Evolutionary conservation across 1,140 invertebrate species (phyloP).

Genomic region (Drosophila azteca): DNA sequence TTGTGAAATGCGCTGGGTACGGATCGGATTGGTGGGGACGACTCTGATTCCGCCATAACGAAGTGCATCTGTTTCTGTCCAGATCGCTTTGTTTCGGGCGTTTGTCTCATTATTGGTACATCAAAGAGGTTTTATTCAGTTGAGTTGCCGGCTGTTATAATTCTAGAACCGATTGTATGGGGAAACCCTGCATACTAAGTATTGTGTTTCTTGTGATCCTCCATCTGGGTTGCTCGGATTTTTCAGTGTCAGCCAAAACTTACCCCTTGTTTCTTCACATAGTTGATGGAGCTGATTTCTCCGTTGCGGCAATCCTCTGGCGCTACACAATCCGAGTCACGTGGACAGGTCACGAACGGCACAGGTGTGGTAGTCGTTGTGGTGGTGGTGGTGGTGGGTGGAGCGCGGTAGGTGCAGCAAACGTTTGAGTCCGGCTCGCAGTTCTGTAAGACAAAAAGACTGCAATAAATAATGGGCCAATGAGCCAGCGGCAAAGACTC

Average conservation of each 20-base stretch:
- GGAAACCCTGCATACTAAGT: slow-evolving; percentile 25
- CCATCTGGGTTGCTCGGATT: slow-evolving; percentile 2
- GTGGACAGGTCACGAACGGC: slow-evolving; percentile 58
- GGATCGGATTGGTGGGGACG: slow-evolving; percentile 43
- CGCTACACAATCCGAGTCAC: slow-evolving; percentile 73
- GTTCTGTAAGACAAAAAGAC: slow-evolving; percentile 51
- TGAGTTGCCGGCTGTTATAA: slow-evolving; percentile 38
- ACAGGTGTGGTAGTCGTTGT: slow-evolving; percentile 60
- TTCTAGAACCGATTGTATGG: slow-evolving; percentile 10
- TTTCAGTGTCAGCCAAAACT: slow-evolving; percentile 35
- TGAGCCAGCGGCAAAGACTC: not conserved
- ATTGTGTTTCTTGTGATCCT: not conserved
- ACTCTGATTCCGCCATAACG: slow-evolving; percentile 7
- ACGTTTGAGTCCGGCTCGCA: slow-evolving; percentile 68
- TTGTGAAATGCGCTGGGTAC: slow-evolving; percentile 58
- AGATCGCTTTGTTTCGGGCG: slow-evolving; percentile 54
- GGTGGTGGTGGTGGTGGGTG: slow-evolving; percentile 54
- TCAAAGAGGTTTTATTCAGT: slow-evolving; percentile 56
- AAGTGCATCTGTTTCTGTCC: slow-evolving; percentile 18
- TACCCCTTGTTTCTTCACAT: slow-evolving; percentile 73
- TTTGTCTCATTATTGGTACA: slow-evolving; percentile 59
- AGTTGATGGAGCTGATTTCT: slow-evolving; percentile 72
- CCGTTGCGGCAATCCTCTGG: slow-evolving; percentile 72
- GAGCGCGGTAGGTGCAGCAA: slow-evolving; percentile 71
- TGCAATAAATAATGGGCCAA: not conserved